Percentiles rank a stretch among this genome's conserved stretches.
These are phyloP conservation scores for Coptodon rendalli DNA, from an alignment of 2,113 vertebrate genomes.

Conservation along the genomic window DNA sequence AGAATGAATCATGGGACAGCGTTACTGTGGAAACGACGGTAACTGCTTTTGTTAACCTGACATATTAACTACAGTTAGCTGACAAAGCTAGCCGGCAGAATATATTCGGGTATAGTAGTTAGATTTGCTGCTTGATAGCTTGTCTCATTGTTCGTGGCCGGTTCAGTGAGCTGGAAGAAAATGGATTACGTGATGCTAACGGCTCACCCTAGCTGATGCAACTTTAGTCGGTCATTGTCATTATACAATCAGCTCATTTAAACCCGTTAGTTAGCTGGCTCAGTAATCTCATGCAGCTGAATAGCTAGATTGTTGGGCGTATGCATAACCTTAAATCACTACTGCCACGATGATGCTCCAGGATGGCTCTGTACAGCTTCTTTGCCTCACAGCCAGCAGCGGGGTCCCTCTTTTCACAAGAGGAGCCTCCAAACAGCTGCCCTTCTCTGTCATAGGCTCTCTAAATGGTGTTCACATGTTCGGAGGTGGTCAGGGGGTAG, in stretches of 20 bases:
- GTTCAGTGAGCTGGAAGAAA: not conserved
- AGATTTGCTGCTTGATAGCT: not conserved
- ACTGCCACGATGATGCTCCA: conserved; percentile 56
- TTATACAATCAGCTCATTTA: not conserved
- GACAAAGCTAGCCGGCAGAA: not conserved
- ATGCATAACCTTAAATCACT: not conserved
- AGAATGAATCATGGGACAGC: conserved; percentile 57
- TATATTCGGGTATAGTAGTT: not conserved
- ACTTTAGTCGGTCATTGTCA: not conserved
- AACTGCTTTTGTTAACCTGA: conserved; percentile 46
- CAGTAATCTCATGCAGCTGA: not conserved
- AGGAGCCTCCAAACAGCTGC: conserved; percentile 76
- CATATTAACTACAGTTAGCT: not conserved
- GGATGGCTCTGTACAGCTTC: conserved; percentile 71
- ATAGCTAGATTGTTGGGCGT: not conserved
- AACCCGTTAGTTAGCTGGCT: not conserved
- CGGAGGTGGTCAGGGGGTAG: conserved; percentile 77
- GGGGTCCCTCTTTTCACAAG: conserved; percentile 85
- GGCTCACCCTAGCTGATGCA: not conserved
- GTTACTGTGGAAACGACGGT: conserved; percentile 70
- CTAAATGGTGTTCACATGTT: conserved; percentile 93
- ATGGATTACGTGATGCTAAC: not conserved
- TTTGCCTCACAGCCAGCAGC: conserved; percentile 83
- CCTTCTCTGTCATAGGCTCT: conserved; percentile 88
- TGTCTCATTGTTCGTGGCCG: not conserved